These are phyloP conservation scores for Ooceraea biroi DNA, from an alignment of 1,140 invertebrate genomes.

Conservation along the genomic window DNA sequence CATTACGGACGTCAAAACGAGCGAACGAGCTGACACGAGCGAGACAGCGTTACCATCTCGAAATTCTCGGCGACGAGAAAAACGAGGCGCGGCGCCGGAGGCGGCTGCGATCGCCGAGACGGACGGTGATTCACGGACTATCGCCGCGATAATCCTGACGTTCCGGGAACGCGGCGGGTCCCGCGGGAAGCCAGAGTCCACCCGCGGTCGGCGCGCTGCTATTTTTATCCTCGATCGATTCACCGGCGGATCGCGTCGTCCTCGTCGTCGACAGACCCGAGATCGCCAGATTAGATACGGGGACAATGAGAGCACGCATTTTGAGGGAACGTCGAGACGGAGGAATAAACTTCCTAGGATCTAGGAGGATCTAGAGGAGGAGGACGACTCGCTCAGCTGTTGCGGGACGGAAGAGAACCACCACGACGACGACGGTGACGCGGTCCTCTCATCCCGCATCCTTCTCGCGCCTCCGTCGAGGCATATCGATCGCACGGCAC, in stretches of 20 bases:
- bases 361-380: too few relatives aligned
- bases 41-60: background rate
- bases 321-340: background rate
- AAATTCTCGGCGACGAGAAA: background rate
- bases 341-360: background rate
- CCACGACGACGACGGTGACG: background rate
- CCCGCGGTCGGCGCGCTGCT: background rate
- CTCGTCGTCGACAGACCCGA: constrained; percentile 16
- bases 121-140: constrained; percentile 54
- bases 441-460: background rate
- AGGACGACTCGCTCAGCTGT: background rate
- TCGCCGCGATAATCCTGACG: constrained; percentile 17
- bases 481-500: constrained; percentile 30
- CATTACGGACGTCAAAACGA: constrained; percentile 15
- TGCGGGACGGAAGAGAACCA: background rate
- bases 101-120: background rate
- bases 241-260: background rate
- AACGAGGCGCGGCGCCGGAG: constrained; percentile 37
- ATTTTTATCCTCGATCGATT: constrained; percentile 44
- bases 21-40: background rate
- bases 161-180: constrained; percentile 12
- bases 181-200: constrained; percentile 4
- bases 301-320: background rate
- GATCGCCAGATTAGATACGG: background rate
- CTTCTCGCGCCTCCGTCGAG: background rate